Evolutionary conservation across 2,888 invertebrate species (phyloP).

Genomic region (Phortica okadai): DNA sequence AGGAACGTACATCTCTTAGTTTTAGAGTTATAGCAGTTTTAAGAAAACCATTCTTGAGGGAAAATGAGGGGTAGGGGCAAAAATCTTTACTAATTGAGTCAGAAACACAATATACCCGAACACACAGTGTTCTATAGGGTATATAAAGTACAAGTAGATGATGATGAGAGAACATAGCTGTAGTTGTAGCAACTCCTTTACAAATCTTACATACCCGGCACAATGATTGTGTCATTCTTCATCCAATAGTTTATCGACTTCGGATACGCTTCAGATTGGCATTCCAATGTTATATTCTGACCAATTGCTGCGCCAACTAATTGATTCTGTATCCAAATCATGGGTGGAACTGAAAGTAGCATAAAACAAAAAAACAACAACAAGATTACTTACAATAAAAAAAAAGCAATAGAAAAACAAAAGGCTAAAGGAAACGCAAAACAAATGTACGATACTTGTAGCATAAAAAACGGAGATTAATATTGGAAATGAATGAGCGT

Average conservation of each 20-base stretch:
- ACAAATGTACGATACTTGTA: slow-evolving; percentile 42
- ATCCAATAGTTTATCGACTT: slow-evolving; percentile 87
- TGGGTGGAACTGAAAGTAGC: slow-evolving; percentile 81
- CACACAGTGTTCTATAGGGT: no score
- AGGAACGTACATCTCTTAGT: no score
- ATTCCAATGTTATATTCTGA: slow-evolving; percentile 83
- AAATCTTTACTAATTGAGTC: no score
- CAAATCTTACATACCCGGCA: slow-evolving; percentile 77
- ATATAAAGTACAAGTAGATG: neutral
- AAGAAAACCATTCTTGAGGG: neutral
- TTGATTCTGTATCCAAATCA: slow-evolving; percentile 85
- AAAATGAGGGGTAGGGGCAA: neutral
- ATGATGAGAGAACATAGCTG: neutral
- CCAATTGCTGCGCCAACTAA: slow-evolving; percentile 83
- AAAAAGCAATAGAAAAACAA: neutral
- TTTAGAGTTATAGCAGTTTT: no score
- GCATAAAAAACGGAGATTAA: slow-evolving; percentile 22
- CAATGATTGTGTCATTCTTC: slow-evolving; percentile 80
- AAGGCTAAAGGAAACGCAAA: slow-evolving; percentile 30
- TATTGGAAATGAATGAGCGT: slow-evolving; percentile 30
- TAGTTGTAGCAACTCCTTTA: no score
- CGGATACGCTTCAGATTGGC: slow-evolving; percentile 84
- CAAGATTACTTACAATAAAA: slow-evolving; percentile 7
- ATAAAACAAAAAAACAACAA: slow-evolving; percentile 14
- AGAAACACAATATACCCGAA: no score